Percentiles rank a stretch among this genome's conserved stretches.
Evolutionary conservation across 2,888 invertebrate species (phyloP).

Genomic region (Tyria jacobaeae): DNA sequence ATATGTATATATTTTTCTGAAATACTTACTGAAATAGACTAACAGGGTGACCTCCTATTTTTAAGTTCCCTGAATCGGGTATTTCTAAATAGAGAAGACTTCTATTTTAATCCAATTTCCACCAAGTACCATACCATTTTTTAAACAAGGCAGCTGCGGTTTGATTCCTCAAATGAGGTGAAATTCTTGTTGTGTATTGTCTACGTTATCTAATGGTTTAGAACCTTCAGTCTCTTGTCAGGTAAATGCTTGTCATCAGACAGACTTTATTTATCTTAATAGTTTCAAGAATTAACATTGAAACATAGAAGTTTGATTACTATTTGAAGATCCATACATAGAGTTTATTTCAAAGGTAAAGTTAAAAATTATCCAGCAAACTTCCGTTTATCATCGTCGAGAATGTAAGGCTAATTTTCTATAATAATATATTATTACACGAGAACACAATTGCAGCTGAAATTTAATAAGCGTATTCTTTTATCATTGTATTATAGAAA

Average conservation of each 20-base stretch:
- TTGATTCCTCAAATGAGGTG: too few relatives aligned
- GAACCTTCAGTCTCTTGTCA: too few relatives aligned
- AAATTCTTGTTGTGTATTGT: too few relatives aligned
- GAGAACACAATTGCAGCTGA: not conserved
- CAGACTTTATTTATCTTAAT: not conserved
- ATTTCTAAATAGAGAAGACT: too few relatives aligned
- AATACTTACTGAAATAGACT: too few relatives aligned
- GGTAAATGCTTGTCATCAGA: not conserved
- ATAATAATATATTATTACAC: not conserved
- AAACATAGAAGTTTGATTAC: not conserved
- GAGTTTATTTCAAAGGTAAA: conserved; percentile 14
- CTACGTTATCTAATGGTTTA: too few relatives aligned
- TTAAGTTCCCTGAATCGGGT: too few relatives aligned
- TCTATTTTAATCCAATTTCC: too few relatives aligned
- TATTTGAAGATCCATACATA: not conserved
- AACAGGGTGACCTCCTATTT: too few relatives aligned
- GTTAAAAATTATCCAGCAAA: conserved; percentile 22
- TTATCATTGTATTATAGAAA: not conserved
- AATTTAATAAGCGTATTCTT: not conserved
- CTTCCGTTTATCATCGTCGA: conserved; percentile 5
- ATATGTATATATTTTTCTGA: too few relatives aligned
- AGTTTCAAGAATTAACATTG: not conserved
- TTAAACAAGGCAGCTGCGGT: too few relatives aligned
- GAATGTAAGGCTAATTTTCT: not conserved
- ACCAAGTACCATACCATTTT: too few relatives aligned